Percentiles rank a stretch among this genome's conserved stretches.
Conservation (phyloP, 2,113 vertebrate species). For the Mormyrus iriodes region DNA sequence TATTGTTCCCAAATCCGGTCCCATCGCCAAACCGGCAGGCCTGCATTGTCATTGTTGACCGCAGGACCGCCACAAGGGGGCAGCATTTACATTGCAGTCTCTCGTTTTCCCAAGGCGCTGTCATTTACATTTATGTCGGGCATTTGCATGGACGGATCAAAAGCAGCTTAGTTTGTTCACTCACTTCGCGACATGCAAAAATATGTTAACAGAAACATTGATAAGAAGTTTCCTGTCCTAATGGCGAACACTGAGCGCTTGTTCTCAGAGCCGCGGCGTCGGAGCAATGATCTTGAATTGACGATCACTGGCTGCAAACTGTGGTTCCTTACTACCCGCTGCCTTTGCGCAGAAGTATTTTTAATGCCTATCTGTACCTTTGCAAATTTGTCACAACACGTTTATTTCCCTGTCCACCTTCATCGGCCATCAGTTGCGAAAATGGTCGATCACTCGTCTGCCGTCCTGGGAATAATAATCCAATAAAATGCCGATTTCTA, state of each 20-base stretch:
- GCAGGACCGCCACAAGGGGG: constrained; percentile 81
- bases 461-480: constrained; percentile 16
- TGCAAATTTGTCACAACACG: constrained; percentile 34
- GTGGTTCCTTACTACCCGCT: constrained; percentile 29
- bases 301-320: constrained; percentile 50
- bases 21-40: background rate
- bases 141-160: constrained; percentile 62
- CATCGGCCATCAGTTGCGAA: constrained; percentile 37
- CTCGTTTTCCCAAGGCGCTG: constrained; percentile 41
- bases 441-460: constrained; percentile 37
- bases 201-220: constrained; percentile 57
- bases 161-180: constrained; percentile 63
- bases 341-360: constrained; percentile 24
- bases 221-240: constrained; percentile 51
- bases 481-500: constrained; percentile 27
- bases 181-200: constrained; percentile 57
- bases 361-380: constrained; percentile 38
- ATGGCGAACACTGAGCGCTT: constrained; percentile 43
- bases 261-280: constrained; percentile 34
- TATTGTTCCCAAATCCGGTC: background rate
- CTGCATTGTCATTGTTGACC: constrained; percentile 28
- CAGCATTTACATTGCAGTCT: constrained; percentile 84
- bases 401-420: constrained; percentile 29
- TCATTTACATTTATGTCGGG: constrained; percentile 59
- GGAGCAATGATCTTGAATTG: constrained; percentile 46